phyloP scores from a whole-genome alignment of 2,113 vertebrate species.

The Nibea coibor region DNA sequence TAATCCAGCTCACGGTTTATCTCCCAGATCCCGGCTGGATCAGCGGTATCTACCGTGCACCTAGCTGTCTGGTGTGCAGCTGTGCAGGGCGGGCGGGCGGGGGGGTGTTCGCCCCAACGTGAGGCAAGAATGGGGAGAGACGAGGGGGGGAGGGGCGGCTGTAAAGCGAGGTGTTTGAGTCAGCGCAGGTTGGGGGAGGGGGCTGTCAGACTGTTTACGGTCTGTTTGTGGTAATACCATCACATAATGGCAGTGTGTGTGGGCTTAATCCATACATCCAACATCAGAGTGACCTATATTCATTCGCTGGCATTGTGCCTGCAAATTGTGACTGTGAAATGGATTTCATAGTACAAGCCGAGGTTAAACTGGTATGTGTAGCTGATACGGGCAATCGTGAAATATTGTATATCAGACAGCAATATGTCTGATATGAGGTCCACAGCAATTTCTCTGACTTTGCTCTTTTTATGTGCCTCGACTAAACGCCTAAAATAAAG shows the following conservation, averaged over 20 bases:
- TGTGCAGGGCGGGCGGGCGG: not conserved
- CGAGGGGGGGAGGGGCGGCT: conserved; percentile 6
- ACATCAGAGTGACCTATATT: conserved; percentile 51
- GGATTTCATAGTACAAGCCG: conserved; percentile 32
- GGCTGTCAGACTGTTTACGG: conserved; percentile 49
- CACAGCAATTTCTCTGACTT: not conserved
- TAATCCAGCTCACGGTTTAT: conserved; percentile 6
- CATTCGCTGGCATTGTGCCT: conserved; percentile 1
- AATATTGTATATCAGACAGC: conserved; percentile 12
- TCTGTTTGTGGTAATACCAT: conserved; percentile 55
- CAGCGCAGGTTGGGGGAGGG: conserved; percentile 40
- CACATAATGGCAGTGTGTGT: conserved; percentile 41
- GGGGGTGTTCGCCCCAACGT: not conserved
- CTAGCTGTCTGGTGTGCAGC: not conserved
- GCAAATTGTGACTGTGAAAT: conserved; percentile 20
- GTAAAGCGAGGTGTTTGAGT: conserved; percentile 10
- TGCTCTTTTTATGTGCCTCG: not conserved
- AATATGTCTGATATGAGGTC: not conserved
- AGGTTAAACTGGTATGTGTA: conserved; percentile 33
- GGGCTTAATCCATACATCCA: conserved; percentile 52
- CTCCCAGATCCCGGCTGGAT: not conserved
- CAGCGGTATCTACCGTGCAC: not conserved
- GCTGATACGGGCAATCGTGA: conserved; percentile 16
- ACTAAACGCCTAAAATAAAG: not conserved
- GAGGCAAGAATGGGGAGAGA: conserved; percentile 10